Evolutionary conservation across 2,797 vertebrate genomes (phyloP), one percentile per base, ranked within the genome.

Genomic region (Characodon lateralis): DNA sequence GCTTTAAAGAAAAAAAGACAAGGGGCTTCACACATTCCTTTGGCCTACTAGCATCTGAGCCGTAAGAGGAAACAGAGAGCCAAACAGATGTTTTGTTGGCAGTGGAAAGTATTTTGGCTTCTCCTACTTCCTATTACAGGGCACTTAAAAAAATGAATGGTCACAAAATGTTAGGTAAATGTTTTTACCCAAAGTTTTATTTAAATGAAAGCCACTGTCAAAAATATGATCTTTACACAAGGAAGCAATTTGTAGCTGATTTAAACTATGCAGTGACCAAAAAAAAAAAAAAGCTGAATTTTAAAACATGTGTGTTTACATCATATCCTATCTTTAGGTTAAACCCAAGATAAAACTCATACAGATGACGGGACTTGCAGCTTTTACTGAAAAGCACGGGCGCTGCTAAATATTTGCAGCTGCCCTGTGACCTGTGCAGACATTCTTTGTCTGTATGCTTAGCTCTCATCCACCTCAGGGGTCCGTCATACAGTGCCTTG

Each of bases 31-130:
- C 90, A 91, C 83, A 87, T 93, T 95, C 91, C 89, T 94, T 89
- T 91, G 92, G 90, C 93, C 66, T 78, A 24, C 83, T 77, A 83
- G 77, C 83, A 72, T 90, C 90, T 84, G 89, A 95, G 91, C 93
- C 91, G 85, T 88, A 88, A 95, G 92, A 94, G 89, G 92, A 92
- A 90, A 90, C 91, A 92, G 85, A 89, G 93, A 94, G 95, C 95
- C 89, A 93, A 96, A 96, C 96, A 97, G 96, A 97, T 97, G 96
- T 93, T 95, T 92, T 84, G 72, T 85, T 91, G 87, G 82, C 92
- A 90, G 84, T 88, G 82, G 87, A 88, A 94, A 94, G 87, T 87
- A 89, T 90, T 96, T 94, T 96, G 90, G 89, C 91, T 84, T 88
- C 81, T 85, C 83, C 89, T 72, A 65, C 90, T 90, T 91, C 90